Percentiles rank a stretch among this genome's conserved stretches.
Conservation (phyloP, 1,140 invertebrate species). For the Wasmannia auropunctata region DNA sequence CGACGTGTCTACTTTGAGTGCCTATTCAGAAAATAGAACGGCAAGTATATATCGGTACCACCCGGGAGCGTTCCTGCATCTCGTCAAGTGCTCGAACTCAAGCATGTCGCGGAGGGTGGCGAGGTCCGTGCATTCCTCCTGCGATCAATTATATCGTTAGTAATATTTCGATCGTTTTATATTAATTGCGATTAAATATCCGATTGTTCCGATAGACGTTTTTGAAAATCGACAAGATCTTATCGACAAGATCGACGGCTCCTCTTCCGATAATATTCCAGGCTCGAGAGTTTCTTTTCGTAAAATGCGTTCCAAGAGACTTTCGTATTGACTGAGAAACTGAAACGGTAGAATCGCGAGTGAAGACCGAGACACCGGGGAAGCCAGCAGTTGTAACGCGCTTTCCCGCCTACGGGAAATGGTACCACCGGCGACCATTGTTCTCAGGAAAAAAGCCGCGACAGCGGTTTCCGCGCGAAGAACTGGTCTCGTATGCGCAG, state of each 20-base stretch:
- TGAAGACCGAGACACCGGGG: neutral
- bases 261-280: neutral
- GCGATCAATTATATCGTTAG: conserved; percentile 1
- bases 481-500: conserved; percentile 45
- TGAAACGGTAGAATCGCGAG: neutral
- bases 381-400: neutral
- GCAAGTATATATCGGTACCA: conserved; percentile 60
- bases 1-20: conserved; percentile 81
- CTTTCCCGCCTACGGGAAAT: conserved; percentile 63
- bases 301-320: neutral
- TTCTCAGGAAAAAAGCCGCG: conserved; percentile 45
- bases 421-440: conserved; percentile 57
- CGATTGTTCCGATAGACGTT: neutral
- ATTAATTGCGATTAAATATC: neutral
- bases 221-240: neutral
- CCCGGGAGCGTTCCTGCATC: neutral
- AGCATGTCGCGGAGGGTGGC: conserved; percentile 5
- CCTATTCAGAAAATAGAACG: conserved; percentile 80
- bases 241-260: neutral
- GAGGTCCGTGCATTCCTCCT: conserved; percentile 21
- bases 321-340: conserved; percentile 5
- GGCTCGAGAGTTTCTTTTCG: neutral
- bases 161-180: neutral
- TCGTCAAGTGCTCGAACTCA: conserved; percentile 57
- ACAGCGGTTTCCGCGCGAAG: conserved; percentile 63